Percentiles rank a stretch among this genome's conserved stretches.
These are phyloP conservation scores for Mycetomoellerius zeteki DNA, from an alignment of 1,140 invertebrate species.

Conservation along the genomic window DNA sequence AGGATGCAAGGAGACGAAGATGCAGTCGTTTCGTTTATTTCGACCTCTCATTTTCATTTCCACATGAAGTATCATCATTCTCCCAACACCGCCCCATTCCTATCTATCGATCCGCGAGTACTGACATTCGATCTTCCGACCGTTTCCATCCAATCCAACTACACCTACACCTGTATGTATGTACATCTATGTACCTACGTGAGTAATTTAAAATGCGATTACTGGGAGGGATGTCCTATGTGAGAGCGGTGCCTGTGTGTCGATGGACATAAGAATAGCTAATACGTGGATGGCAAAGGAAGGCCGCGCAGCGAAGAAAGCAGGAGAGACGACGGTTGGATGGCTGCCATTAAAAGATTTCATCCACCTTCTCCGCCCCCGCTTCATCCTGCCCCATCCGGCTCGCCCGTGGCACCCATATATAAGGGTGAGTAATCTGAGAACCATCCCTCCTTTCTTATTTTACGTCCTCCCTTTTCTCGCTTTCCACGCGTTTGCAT, in stretches of 20 bases:
- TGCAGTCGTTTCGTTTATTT: conserved; percentile 40
- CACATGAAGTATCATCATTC: conserved; percentile 47
- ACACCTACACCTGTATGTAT: conserved; percentile 43
- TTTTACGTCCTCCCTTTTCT: conserved; percentile 77
- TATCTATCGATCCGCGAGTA: conserved; percentile 61
- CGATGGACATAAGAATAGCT: conserved; percentile 85
- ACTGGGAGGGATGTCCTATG: conserved; percentile 78
- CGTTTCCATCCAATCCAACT: conserved; percentile 69
- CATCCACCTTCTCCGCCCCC: conserved; percentile 70
- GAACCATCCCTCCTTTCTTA: conserved; percentile 79
- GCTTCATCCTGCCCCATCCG: conserved; percentile 27
- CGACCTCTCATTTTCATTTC: conserved; percentile 49
- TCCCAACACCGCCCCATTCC: conserved; percentile 14
- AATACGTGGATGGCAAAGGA: conserved; percentile 80
- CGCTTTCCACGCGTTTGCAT: conserved; percentile 71
- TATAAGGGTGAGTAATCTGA: conserved; percentile 84
- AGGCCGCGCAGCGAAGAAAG: conserved; percentile 52
- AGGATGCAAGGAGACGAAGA: conserved; percentile 4
- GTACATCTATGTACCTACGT: conserved; percentile 71
- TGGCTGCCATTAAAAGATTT: conserved; percentile 84
- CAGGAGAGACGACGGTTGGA: conserved; percentile 74
- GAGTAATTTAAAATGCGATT: conserved; percentile 85
- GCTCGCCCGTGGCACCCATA: conserved; percentile 77
- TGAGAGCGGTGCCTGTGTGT: conserved; percentile 75
- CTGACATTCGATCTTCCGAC: conserved; percentile 75